Evolutionary conservation across 2,888 invertebrate genomes (phyloP), one percentile per base, ranked within the genome.

Genomic region (Clepsis dumicolana): DNA sequence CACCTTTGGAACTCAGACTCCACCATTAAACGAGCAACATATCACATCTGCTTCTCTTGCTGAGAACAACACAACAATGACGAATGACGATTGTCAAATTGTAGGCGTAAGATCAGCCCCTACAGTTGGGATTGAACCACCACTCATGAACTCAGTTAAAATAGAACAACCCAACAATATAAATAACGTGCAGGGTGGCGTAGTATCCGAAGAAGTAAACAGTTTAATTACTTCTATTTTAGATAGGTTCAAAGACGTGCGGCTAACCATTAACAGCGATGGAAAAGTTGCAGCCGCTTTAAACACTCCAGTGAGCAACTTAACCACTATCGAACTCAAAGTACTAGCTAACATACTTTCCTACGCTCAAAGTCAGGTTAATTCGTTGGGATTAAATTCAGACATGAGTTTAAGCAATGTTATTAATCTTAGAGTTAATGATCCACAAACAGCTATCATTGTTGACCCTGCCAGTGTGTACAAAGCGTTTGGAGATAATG

Each of bases 321-420:
- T 82, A 14, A 60, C 76, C 16, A 71, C 73, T 8, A 65, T 59
- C 7, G 79, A 81, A 67, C 64, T 82, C 7, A 77, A 75, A 72
- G 74, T 78, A 16, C 71, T 82, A 0, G 74, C 78, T 18, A 72
- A 75, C 24, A 76, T 80, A 53, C 70, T 82, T 7, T 44, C 68
- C 4, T 71, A 72, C 44, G 80, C 77, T 27, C 72, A 77, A 66
- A 64, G 64, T 25, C 77, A 80, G 74, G 73, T 78, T 4, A 35
- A 71, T 68, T 29, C 52, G 24, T 41, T 68, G 7, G 67, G 67
- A 29, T 18, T 68, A 41, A 52, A 41, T 29, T 52, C 63, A 1
- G 67, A 57, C 3, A 52, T 59, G 57, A 63, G 63, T 41, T 52
- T 68, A 25, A 68, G 63, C 35, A 68, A 38, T 41, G 29, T 68